Percentiles rank a stretch among this genome's conserved stretches.
Evolutionary conservation across 1,140 invertebrate species (phyloP).

Genomic region (Camponotus vicinus): DNA sequence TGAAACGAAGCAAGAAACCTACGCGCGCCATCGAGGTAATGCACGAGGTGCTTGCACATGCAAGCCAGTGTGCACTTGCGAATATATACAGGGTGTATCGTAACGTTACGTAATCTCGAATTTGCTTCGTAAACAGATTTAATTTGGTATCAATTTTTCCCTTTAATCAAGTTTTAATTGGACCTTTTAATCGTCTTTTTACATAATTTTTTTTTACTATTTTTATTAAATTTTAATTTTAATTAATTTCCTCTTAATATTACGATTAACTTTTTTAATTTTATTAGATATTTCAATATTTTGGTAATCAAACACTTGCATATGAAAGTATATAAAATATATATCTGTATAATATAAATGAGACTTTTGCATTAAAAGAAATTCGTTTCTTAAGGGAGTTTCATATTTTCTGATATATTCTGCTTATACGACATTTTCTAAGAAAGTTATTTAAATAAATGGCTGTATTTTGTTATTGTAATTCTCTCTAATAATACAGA

Average conservation of each 20-base stretch:
- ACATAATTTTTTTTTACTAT: not conserved
- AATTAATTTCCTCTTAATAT: too few relatives aligned
- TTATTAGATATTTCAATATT: not conserved
- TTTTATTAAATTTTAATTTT: too few relatives aligned
- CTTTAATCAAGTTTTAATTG: not conserved
- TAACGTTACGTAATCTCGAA: not conserved
- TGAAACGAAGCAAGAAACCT: slow-evolving; percentile 56
- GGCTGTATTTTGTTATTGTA: not conserved
- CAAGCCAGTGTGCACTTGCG: not conserved
- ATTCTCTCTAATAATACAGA: not conserved
- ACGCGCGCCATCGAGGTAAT: slow-evolving; percentile 26
- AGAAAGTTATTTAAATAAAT: slow-evolving; percentile 3
- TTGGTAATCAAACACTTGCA: too few relatives aligned
- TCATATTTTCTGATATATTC: not conserved
- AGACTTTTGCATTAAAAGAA: too few relatives aligned
- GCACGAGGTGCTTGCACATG: slow-evolving; percentile 17
- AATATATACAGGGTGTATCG: not conserved
- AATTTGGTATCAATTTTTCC: not conserved
- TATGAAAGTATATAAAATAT: too few relatives aligned
- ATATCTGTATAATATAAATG: too few relatives aligned
- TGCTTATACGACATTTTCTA: not conserved
- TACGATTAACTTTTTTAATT: too few relatives aligned
- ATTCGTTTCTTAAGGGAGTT: not conserved
- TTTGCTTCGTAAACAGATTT: slow-evolving; percentile 11
- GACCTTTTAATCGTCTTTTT: not conserved